Conservation (phyloP, 2,797 vertebrate genomes). For the Hozukius guyotensis region DNA sequence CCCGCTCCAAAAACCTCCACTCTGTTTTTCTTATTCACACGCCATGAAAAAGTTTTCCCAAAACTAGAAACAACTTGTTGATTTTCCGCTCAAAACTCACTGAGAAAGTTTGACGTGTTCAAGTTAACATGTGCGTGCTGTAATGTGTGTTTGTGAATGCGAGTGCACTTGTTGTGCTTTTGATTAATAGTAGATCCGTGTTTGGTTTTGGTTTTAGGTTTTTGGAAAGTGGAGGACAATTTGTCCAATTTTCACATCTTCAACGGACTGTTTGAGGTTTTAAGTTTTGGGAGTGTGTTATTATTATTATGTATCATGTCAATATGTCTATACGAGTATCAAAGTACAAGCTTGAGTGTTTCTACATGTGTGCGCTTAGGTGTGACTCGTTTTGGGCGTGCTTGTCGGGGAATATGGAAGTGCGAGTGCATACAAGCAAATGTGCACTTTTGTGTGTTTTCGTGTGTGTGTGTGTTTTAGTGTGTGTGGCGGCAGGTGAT, state of each 20-base stretch:
- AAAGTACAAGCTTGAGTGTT: background rate
- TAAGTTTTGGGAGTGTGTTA: background rate
- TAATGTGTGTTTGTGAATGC: background rate
- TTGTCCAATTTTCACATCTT: no score
- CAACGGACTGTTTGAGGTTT: no score
- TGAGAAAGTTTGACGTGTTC: background rate
- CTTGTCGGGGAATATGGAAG: background rate
- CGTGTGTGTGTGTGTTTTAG: background rate
- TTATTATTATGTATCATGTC: background rate
- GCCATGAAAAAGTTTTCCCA: background rate
- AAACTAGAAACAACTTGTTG: background rate
- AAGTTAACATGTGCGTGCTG: background rate
- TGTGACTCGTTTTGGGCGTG: background rate
- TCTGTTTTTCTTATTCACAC: background rate
- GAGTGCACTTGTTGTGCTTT: no score
- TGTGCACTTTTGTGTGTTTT: background rate
- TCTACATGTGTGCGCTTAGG: background rate
- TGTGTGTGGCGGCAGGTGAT: slow-evolving; percentile 47
- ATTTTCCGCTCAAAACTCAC: background rate
- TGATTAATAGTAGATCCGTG: no score
- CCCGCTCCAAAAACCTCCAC: background rate
- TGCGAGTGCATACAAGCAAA: background rate
- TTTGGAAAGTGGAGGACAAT: no score
- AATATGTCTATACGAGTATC: background rate
- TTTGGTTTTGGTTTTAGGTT: no score